Conservation (phyloP, 2,888 invertebrate genomes). For the Euzophera pinguis region DNA sequence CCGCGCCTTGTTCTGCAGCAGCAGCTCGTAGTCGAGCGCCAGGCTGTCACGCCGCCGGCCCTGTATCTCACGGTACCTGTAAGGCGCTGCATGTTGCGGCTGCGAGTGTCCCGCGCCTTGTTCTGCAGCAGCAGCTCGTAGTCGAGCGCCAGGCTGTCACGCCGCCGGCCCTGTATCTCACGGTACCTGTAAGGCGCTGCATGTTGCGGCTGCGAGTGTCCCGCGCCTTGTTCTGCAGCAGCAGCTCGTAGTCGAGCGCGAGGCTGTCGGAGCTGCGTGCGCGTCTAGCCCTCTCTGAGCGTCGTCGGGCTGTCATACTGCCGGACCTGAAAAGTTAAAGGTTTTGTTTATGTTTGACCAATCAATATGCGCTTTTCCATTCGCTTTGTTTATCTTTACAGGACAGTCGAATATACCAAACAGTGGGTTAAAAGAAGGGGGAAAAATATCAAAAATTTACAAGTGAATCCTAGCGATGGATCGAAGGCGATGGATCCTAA, state of each 20-base stretch:
- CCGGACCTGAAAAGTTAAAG: constrained; percentile 30
- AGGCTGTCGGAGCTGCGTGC: constrained; percentile 80
- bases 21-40: constrained; percentile 87
- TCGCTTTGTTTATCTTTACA: too few species aligned
- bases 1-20: constrained; percentile 74
- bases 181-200: constrained; percentile 59
- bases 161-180: constrained; percentile 1
- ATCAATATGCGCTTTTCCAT: too few species aligned
- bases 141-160: constrained; percentile 75
- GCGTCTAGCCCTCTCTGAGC: constrained; percentile 52
- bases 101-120: constrained; percentile 51
- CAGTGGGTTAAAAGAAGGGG: too few species aligned
- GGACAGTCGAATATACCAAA: too few species aligned
- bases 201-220: constrained; percentile 54
- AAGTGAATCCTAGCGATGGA: too few species aligned
- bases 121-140: constrained; percentile 85
- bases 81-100: constrained; percentile 64
- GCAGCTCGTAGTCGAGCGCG: constrained; percentile 88
- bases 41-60: not conserved
- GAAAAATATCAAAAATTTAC: too few species aligned
- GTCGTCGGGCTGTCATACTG: constrained; percentile 38
- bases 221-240: constrained; percentile 74
- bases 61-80: constrained; percentile 21
- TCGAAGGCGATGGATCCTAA: too few species aligned
- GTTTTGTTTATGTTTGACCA: not conserved